phyloP scores from a whole-genome alignment of 2,113 vertebrate species.

The Sinocyclocheilus anshuiensis region DNA sequence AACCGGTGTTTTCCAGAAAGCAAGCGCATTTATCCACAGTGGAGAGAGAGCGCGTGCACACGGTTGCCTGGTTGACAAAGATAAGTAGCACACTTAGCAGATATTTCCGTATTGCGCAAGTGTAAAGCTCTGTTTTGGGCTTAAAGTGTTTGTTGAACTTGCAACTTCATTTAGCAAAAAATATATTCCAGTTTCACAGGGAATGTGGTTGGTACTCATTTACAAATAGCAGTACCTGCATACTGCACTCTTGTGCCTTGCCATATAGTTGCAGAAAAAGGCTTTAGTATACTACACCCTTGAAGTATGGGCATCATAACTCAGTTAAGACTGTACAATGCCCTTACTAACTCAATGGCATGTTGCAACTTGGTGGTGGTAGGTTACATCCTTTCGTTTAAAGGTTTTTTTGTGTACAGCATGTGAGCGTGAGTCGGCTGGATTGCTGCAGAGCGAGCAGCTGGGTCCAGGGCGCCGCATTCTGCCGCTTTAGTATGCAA shows the following conservation, averaged over 20 bases:
- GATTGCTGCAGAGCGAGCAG: constrained; percentile 55
- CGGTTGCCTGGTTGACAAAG: too few relatives aligned
- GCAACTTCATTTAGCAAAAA: constrained; percentile 35
- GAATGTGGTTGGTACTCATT: constrained; percentile 7
- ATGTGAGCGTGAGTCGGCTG: constrained; percentile 30
- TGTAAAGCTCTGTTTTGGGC: too few relatives aligned
- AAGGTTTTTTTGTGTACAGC: constrained; percentile 9
- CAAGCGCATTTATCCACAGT: too few relatives aligned
- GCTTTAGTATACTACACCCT: neutral
- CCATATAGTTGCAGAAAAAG: neutral
- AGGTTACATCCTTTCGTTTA: neutral
- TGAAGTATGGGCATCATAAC: neutral
- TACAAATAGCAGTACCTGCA: neutral
- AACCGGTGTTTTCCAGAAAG: too few relatives aligned
- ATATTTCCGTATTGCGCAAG: too few relatives aligned
- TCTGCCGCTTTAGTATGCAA: constrained; percentile 79
- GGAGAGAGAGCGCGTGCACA: too few relatives aligned
- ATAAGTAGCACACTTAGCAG: too few relatives aligned
- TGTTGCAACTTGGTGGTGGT: neutral
- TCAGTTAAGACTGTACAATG: constrained; percentile 10
- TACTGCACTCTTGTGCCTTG: neutral
- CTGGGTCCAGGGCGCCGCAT: constrained; percentile 63
- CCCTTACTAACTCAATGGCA: neutral
- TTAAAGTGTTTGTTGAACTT: neutral
- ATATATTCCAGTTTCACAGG: constrained; percentile 13